Base-by-base conservation (phyloP, 2,888 invertebrate species). In the Acrobasis suavella region DNA sequence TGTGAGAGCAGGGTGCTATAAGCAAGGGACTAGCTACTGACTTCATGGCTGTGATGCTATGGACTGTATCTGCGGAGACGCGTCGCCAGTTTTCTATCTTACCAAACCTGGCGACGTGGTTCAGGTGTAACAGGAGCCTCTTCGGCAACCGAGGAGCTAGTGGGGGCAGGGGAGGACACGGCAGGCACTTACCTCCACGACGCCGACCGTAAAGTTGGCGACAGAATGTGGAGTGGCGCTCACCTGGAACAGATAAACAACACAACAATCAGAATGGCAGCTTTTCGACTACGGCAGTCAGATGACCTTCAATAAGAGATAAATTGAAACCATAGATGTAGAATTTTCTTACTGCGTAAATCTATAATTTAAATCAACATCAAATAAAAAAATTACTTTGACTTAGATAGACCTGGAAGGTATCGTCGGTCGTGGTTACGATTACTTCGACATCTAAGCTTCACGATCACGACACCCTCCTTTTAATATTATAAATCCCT, bases 151-250 rank as follows among this genome's bases (percentile, higher is more conserved):
- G 56, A 42, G 15, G 56, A 39, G 39, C 46, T 46, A 38, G 38
- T 38, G 38, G 16, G 12, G 39, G 37, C n/a, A 22, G n/a, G 37
- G 54, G 22, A 42, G 42, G n/a, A 46, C 46, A 42, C 14, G 39
- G 46, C 56, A 22, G 56, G 42, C 56, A 56, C 56, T 56, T 56
- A 56, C 56, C 56, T 56, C 56, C 56, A 22, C 56, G 56, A 56
- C 56, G 56, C 42, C 56, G 56, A 56, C 56, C 56, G 56, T 56
- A 56, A 56, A 56, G 56, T 56, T 56, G 56, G 56, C 56, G 56
- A 56, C 56, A 56, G 56, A 56, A 56, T 56, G 56, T 56, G 56
- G 56, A 56, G 56, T 56, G 56, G 56, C 56, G 56, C 56, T 56
- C 56, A 56, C 56, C 56, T 56, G 22, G 17, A 56, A 56, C 39